Base-by-base conservation (phyloP, 1,140 invertebrate genomes). In the Alviniconcha marisindica region DNA sequence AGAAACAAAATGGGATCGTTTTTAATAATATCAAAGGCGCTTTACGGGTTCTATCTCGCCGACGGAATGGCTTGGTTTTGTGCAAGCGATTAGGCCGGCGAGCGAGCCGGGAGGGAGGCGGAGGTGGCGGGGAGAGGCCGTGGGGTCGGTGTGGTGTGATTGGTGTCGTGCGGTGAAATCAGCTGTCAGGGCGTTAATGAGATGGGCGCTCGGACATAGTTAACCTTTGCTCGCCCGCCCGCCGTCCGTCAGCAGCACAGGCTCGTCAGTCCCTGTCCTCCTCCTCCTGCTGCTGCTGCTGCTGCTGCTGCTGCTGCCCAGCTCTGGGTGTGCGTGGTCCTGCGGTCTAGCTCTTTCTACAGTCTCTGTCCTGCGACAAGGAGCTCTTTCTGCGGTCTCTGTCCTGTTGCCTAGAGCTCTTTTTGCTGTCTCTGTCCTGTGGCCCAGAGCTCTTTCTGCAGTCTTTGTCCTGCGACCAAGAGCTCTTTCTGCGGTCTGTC, bases 201-300 rank as follows among this genome's bases (percentile, higher is more conserved):
- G 78, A 80, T 80, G 78, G 78, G 78, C 78, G 78, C 78, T 54
- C 36, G 78, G 78, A 80, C 78, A 66, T 63, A 80, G 78, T 80
- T 66, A 80, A 80, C 78, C 78, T 80, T 40, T 66, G 33, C 36
- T 44, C 78, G 38, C 31, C 78, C 36, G n/a, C 28, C 56, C 60
- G 78, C 40, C 78, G 69, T 80, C 78, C 78, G 40, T 40, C 78
- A 56, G 78, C 73, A 31, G 44, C 33, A n/a, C n/a, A n/a, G n/a
- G n/a, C n/a, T n/a, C n/a, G n/a, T n/a, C n/a, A n/a, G n/a, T n/a
- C n/a, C n/a, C n/a, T n/a, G n/a, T n/a, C n/a, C n/a, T n/a, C n/a
- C n/a, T n/a, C n/a, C n/a, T n/a, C n/a, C n/a, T n/a, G n/a, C n/a
- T n/a, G n/a, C n/a, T n/a, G n/a, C n/a, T n/a, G n/a, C n/a, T n/a